phyloP scores from a whole-genome alignment of 2,888 invertebrate species.

The Arrhopalites spinosus region DNA sequence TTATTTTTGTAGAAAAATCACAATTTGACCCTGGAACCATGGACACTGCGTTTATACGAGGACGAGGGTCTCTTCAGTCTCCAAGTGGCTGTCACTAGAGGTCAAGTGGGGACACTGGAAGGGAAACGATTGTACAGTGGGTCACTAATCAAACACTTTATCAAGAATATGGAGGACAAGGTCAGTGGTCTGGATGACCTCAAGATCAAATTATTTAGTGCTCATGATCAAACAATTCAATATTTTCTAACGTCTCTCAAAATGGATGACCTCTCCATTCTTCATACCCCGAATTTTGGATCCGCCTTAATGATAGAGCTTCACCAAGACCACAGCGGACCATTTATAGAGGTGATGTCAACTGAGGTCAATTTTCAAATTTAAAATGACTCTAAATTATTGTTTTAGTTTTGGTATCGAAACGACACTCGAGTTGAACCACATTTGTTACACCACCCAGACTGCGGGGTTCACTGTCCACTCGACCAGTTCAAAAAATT shows the following conservation, averaged over 20 bases:
- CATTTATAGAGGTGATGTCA: slow-evolving; percentile 58
- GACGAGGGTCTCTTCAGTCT: no score
- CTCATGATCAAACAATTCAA: slow-evolving; percentile 81
- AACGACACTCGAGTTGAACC: slow-evolving; percentile 63
- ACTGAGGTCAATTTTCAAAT: no score
- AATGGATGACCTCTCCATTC: slow-evolving; percentile 62
- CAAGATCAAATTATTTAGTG: slow-evolving; percentile 57
- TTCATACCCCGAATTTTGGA: slow-evolving; percentile 75
- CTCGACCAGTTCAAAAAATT: slow-evolving; percentile 65
- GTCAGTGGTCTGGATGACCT: no score
- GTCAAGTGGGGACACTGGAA: no score
- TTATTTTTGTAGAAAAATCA: no score
- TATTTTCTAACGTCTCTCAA: slow-evolving; percentile 75
- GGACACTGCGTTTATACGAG: no score
- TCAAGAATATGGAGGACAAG: no score
- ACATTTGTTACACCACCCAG: slow-evolving; percentile 66
- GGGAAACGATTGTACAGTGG: no score
- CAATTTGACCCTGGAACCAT: no score
- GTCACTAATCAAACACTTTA: no score
- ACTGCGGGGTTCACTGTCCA: slow-evolving; percentile 70
- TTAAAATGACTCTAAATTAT: no score
- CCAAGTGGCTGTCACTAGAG: no score
- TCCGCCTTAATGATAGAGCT: slow-evolving; percentile 76
- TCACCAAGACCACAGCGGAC: slow-evolving; percentile 62
- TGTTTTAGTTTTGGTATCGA: slow-evolving; percentile 50